These are phyloP conservation scores for Crypturellus undulatus DNA, from an alignment of 2,113 vertebrate species.

Conservation along the genomic window DNA sequence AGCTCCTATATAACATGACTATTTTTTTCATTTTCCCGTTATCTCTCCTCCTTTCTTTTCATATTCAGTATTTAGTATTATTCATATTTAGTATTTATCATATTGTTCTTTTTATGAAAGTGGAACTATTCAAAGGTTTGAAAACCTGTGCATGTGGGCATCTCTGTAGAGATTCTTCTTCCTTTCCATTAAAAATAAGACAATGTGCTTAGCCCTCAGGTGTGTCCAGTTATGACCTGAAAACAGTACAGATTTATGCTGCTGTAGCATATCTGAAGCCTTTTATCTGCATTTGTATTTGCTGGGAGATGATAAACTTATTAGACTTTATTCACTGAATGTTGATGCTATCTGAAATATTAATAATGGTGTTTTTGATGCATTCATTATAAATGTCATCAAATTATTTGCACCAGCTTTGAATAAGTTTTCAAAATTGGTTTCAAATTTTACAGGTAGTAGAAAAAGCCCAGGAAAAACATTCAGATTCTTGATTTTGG, in stretches of 20 bases:
- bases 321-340: constrained; percentile 73
- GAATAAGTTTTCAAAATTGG: constrained; percentile 66
- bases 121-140: neutral
- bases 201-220: constrained; percentile 26
- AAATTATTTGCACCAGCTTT: constrained; percentile 70
- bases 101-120: neutral
- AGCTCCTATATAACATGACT: neutral
- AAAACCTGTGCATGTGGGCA: neutral
- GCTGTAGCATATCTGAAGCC: constrained; percentile 63
- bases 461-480: neutral
- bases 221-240: constrained; percentile 69
- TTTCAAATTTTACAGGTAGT: constrained; percentile 45
- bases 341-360: constrained; percentile 77
- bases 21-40: neutral
- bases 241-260: constrained; percentile 58
- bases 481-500: neutral
- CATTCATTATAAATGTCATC: constrained; percentile 73
- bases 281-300: constrained; percentile 71
- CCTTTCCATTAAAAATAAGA: neutral
- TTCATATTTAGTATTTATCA: neutral
- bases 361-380: constrained; percentile 70
- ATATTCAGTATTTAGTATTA: neutral
- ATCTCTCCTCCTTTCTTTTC: neutral
- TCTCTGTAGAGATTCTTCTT: neutral
- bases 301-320: constrained; percentile 73